Evolutionary conservation across 2,113 vertebrate species (phyloP).

Genomic region (Heliornis fulica): DNA sequence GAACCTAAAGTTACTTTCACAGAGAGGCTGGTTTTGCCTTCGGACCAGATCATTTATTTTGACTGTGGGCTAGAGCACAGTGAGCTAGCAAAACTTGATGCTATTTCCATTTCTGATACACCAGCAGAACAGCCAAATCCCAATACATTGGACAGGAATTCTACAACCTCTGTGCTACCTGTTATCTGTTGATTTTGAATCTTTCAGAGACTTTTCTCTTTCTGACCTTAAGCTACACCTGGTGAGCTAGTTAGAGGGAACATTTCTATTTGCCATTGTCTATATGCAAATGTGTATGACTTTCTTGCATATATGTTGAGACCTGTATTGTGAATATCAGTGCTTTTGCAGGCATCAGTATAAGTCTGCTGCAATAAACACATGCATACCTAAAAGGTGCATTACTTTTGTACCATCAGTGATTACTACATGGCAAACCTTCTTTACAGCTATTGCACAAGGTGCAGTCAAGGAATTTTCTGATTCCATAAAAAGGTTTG

Average conservation of each 20-base stretch:
- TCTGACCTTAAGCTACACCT: not conserved
- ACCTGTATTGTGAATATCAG: not conserved
- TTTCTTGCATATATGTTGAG: not conserved
- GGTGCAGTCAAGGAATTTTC: not conserved
- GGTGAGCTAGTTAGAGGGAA: not conserved
- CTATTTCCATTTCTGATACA: not conserved
- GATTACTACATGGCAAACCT: not conserved
- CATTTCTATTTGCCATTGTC: not conserved
- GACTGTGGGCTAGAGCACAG: not conserved
- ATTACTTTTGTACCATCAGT: not conserved
- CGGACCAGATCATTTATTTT: not conserved
- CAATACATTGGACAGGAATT: not conserved
- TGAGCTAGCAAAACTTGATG: not conserved
- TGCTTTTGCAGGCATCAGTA: not conserved
- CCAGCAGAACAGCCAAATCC: not conserved
- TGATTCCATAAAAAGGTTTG: not conserved
- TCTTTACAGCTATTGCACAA: not conserved
- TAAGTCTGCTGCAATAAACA: not conserved
- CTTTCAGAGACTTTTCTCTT: not conserved
- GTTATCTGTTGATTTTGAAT: not conserved
- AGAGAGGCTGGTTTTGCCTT: not conserved
- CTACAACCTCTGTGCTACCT: not conserved
- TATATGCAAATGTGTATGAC: not conserved
- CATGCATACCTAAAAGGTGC: not conserved
- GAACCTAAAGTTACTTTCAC: not conserved